Conservation (phyloP, 1,140 invertebrate genomes). For the Lethocerus indicus region DNA sequence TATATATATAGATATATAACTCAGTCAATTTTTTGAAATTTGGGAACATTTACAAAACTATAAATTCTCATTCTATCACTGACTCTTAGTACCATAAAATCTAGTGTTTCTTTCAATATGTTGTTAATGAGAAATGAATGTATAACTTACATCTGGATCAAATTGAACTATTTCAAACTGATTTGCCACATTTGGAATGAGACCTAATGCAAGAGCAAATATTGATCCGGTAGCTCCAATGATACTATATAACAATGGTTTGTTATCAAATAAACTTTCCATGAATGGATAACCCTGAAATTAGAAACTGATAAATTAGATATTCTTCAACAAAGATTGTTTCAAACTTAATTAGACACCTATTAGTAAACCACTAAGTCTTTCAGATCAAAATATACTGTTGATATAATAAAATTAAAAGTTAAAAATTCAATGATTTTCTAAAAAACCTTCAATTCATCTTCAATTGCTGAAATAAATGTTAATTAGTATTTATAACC, state of each 20-base stretch:
- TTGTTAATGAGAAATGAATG: not conserved
- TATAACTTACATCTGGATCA: constrained; percentile 50
- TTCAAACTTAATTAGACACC: no score
- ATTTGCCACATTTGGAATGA: constrained; percentile 56
- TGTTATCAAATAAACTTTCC: constrained; percentile 88
- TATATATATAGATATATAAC: not conserved
- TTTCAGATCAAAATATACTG: no score
- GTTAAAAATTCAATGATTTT: no score
- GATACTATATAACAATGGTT: constrained; percentile 79
- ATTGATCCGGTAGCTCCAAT: constrained; percentile 52
- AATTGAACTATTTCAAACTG: constrained; percentile 85
- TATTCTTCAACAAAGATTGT: no score
- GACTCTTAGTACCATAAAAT: no score
- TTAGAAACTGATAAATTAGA: no score
- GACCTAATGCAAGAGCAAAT: constrained; percentile 53
- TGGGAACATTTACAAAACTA: not conserved
- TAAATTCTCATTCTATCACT: no score
- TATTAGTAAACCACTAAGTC: no score
- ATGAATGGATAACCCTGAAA: constrained; percentile 92
- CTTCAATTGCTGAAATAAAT: no score
- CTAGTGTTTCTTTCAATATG: not conserved
- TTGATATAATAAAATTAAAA: no score
- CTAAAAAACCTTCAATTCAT: no score
- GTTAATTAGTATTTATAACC: no score
- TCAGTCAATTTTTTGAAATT: not conserved